These are phyloP conservation scores for Dorcus hopei DNA, from an alignment of 2,888 invertebrate species.

Conservation along the genomic window DNA sequence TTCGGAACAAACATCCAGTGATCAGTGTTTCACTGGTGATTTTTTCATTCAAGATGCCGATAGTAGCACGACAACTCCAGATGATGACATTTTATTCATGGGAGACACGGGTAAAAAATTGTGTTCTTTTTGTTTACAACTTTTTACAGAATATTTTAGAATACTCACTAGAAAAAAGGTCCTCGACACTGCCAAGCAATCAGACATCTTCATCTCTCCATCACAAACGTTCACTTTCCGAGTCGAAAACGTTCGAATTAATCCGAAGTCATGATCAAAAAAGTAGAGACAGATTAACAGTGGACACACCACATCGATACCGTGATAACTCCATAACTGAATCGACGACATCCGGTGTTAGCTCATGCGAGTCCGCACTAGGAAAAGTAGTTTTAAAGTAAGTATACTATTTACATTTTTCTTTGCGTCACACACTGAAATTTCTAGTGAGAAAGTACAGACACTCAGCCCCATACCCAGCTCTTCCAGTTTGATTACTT, in stretches of 20 bases:
- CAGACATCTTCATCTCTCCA: slow-evolving; percentile 50
- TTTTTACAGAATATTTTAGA: slow-evolving; percentile 8
- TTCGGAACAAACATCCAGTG: slow-evolving; percentile 33
- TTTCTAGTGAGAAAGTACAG: slow-evolving; percentile 66
- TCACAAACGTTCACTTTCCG: slow-evolving; percentile 64
- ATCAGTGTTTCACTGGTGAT: slow-evolving; percentile 27
- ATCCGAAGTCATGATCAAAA: slow-evolving; percentile 45
- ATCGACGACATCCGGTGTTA: slow-evolving; percentile 77
- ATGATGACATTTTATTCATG: slow-evolving; percentile 29
- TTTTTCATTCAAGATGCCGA: slow-evolving; percentile 28
- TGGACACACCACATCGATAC: slow-evolving; percentile 50
- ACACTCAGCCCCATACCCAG: slow-evolving; percentile 88
- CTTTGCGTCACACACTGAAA: not conserved
- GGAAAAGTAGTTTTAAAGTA: slow-evolving; percentile 56
- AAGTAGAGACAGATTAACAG: slow-evolving; percentile 18
- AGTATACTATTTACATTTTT: slow-evolving; percentile 24
- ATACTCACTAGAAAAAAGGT: slow-evolving; percentile 23
- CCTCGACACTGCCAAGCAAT: slow-evolving; percentile 58
- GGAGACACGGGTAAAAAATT: slow-evolving; percentile 18
- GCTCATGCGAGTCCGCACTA: slow-evolving; percentile 74
- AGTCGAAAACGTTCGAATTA: slow-evolving; percentile 67
- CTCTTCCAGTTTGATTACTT: slow-evolving; percentile 63
- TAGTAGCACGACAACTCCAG: slow-evolving; percentile 27
- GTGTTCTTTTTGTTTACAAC: not conserved
- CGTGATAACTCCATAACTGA: slow-evolving; percentile 65